Conservation (phyloP, 2,797 vertebrate genomes). For the Neopelma chrysocephalum region DNA sequence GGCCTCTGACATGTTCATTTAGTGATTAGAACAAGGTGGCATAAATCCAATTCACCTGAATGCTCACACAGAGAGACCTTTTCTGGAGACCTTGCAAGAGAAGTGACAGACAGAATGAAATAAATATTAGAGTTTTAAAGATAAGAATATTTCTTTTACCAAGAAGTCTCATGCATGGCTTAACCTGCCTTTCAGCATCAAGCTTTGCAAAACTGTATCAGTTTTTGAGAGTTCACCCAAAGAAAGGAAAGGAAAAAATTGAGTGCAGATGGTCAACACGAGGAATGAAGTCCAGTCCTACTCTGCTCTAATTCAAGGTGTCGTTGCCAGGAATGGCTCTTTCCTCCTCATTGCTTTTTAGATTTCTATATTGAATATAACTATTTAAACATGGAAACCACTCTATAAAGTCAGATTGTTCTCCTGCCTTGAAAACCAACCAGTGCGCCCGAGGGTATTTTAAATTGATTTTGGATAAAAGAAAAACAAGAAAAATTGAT, state of each 20-base stretch:
- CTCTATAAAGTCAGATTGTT: background rate
- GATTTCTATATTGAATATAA: background rate
- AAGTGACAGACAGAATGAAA: slow-evolving; percentile 67
- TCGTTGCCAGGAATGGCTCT: background rate
- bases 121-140: slow-evolving; percentile 71
- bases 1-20: slow-evolving; percentile 71
- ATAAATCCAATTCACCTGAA: slow-evolving; percentile 71
- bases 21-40: slow-evolving; percentile 51
- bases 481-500: background rate
- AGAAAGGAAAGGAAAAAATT: slow-evolving; percentile 55
- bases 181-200: slow-evolving; percentile 61
- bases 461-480: background rate
- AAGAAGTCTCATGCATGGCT: slow-evolving; percentile 65
- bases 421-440: background rate
- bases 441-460: fast-evolving
- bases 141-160: slow-evolving; percentile 62
- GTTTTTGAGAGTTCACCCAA: slow-evolving; percentile 25
- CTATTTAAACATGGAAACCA: background rate
- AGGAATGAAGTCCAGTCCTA: slow-evolving; percentile 37
- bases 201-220: slow-evolving; percentile 45
- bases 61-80: slow-evolving; percentile 55
- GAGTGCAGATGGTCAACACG: background rate
- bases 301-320: slow-evolving; percentile 5
- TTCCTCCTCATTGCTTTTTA: background rate
- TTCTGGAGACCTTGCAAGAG: slow-evolving; percentile 49